A percentile compares a stretch with the other conserved stretches of the same genome.
Conservation (phyloP, 2,888 invertebrate genomes). For the Chirona hameri region DNA sequence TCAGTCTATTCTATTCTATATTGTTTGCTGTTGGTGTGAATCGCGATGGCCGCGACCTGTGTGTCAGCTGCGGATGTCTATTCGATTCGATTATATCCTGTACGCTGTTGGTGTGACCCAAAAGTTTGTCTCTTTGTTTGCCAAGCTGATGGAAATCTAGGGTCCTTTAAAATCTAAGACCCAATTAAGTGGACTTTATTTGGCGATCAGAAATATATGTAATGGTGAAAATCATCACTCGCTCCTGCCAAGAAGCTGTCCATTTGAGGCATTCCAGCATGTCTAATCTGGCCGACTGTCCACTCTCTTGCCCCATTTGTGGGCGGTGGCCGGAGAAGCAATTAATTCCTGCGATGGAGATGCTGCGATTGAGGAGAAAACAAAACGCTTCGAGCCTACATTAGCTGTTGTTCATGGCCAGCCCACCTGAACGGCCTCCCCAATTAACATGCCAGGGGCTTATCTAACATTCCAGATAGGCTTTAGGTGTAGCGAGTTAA, state of each 20-base stretch:
- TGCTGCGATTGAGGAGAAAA: background rate
- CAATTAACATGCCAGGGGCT: conserved; percentile 8
- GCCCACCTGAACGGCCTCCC: background rate
- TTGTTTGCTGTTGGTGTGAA: too few species aligned
- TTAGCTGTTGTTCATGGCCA: background rate
- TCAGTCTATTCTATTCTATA: too few species aligned
- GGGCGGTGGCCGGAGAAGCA: background rate
- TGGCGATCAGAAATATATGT: background rate
- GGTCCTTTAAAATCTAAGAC: too few species aligned
- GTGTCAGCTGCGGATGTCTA: too few species aligned
- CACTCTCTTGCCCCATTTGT: background rate
- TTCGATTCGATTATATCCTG: too few species aligned
- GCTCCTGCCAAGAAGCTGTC: background rate
- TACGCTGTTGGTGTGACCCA: too few species aligned
- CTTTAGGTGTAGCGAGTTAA: background rate
- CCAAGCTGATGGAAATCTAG: too few species aligned
- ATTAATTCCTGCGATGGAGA: background rate
- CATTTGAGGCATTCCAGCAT: background rate
- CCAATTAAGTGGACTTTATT: too few species aligned
- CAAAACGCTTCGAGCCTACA: background rate
- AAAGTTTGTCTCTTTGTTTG: too few species aligned
- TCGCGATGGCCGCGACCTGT: too few species aligned
- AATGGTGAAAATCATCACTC: background rate
- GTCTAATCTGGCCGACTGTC: background rate
- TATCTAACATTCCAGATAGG: background rate